Base-by-base conservation (phyloP, 2,113 vertebrate genomes). In the Rhineura floridana region DNA sequence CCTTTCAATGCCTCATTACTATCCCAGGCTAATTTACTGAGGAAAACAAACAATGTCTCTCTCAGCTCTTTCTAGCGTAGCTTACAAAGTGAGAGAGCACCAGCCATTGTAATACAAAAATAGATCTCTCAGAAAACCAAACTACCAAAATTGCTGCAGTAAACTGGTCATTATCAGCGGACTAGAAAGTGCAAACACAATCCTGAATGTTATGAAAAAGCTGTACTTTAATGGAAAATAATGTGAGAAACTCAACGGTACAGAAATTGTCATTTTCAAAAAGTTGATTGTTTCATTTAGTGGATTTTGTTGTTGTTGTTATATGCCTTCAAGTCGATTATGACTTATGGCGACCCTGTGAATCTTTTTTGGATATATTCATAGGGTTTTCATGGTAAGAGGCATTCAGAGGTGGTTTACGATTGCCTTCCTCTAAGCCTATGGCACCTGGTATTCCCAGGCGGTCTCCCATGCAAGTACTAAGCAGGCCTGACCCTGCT, bases 191-290 rank as follows among this genome's bases (percentile, higher is more conserved):
- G 48, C 9, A 52, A 59, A 3, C 15, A 15, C 19, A 81, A 87
- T 84, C 55, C 33, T 78, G 2, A 78, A 93, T 88, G 48, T 5
- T 79, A 33, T 48, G 23, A 63, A 80, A 48, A 6, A 42, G 89
- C 63, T 39, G 3, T 46, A 52, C 48, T 88, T 67, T 30, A 21
- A 72, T 69, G 46, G n/a, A 87, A 87, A 92, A 77, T 44, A 89
- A 92, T 78, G 44, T 23, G 8, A 44, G 39, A 78, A 55, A 46
- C 12, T 70, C 73, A 1, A 3, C 70, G 13, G 7, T 48, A 84
- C 42, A 50, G 75, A 92, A 82, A 15, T 42, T 85, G 25, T 87
- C 81, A 4, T 80, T 59, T 88, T 86, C 3, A 81, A 90, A 87
- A 85, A 52, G 0, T 25, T 75, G 65, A 2, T 0, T 65, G 23